Evolutionary conservation across 2,888 invertebrate genomes (phyloP), one percentile per base, ranked within the genome.

Genomic region (Leucophenga maculata): DNA sequence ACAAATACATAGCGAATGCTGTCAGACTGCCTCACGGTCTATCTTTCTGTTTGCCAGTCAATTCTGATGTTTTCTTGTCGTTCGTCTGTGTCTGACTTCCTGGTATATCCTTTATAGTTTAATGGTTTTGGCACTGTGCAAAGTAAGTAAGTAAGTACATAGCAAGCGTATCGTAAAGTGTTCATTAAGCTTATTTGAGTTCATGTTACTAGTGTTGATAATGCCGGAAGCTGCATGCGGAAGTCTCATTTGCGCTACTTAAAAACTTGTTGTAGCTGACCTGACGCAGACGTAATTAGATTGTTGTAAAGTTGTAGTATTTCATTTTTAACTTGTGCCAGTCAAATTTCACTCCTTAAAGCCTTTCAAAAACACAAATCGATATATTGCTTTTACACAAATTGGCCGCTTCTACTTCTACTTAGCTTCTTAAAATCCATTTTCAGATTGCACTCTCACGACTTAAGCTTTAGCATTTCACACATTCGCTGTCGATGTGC

Each of bases 111-210:
- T 11, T 13, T 22, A 50, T 50, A 31, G 60, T 79, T 83, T 78
- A 83, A 83, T 83, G 83, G 77, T 78, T 74, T 73, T 83, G 82
- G 77, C 80, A 80, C 78, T 83, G 82, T 81, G 80, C 78, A 83
- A 81, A 81, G 83, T 68, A 79, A 77, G 71, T 81, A 82, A 83
- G 81, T 80, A 79, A 75, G 50, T 18, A n/a, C n/a, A n/a, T n/a
- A 18, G 16, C 50, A 50, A 64, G 39, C 39, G 39, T 39, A 22
- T 11, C 8, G 62, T 48, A 83, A 80, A 82, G 80, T 80, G 83
- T 80, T 80, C 80, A 80, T 80, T 80, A 80, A 83, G 80, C 77
- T 81, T 50, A 50, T 50, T n/a, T 1, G 16, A 50, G 18, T 50
- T 16, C 50, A 50, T 8, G 13, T 50, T 50, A 16, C 50, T n/a